phyloP scores from a whole-genome alignment of 2,888 invertebrate species.

The Tridacna gigas region DNA sequence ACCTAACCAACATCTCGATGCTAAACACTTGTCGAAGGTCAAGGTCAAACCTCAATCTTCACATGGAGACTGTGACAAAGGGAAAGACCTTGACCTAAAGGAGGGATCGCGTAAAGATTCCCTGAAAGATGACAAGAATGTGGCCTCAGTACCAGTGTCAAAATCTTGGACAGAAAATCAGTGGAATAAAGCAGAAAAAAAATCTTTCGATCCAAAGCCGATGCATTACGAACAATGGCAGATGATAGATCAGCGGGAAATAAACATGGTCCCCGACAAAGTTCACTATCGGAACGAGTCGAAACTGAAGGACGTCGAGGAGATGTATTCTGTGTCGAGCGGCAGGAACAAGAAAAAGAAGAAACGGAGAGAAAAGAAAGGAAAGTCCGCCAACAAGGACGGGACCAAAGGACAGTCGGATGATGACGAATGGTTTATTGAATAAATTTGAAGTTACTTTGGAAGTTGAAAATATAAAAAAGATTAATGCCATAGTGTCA shows the following conservation, averaged over 20 bases:
- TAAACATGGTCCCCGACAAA: constrained; percentile 22
- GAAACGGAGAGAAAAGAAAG: constrained; percentile 18
- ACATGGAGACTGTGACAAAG: neutral
- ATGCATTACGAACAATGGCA: constrained; percentile 16
- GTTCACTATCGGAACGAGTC: constrained; percentile 19
- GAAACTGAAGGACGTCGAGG: constrained; percentile 27
- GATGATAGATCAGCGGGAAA: constrained; percentile 20
- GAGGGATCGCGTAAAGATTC: neutral
- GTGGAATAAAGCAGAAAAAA: neutral
- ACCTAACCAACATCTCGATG: constrained; percentile 23
- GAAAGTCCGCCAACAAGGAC: neutral
- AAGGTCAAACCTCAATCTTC: neutral
- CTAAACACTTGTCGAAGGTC: neutral
- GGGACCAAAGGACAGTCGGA: neutral
- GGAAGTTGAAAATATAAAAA: no score
- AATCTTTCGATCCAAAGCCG: neutral
- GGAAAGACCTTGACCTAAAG: neutral
- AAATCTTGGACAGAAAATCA: neutral
- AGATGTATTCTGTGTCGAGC: constrained; percentile 10
- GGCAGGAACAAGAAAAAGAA: constrained; percentile 24
- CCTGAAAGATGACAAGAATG: neutral
- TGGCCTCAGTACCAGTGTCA: neutral
- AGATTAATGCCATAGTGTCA: no score
- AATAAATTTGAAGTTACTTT: neutral
- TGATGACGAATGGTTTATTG: constrained; percentile 13